These are phyloP conservation scores for Mormyrus iriodes DNA, from an alignment of 2,113 vertebrate species.

Conservation along the genomic window DNA sequence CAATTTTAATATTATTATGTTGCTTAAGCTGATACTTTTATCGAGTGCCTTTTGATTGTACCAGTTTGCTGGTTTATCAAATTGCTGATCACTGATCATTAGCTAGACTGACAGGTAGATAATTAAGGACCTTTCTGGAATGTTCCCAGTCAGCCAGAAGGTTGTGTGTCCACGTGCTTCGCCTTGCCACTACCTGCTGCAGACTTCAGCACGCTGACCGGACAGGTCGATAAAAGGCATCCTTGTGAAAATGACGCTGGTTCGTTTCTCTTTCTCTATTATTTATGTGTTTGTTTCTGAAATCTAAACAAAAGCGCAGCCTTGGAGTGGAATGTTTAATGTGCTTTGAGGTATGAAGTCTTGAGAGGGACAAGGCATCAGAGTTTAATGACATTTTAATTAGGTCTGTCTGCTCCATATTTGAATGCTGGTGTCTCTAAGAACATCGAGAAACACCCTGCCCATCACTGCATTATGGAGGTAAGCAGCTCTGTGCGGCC, in stretches of 20 bases:
- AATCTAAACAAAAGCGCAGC: not conserved
- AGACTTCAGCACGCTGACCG: not conserved
- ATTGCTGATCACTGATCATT: not conserved
- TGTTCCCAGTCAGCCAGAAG: not conserved
- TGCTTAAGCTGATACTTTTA: not conserved
- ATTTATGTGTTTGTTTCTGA: not conserved
- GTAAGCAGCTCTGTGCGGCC: not conserved
- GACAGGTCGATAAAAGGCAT: not conserved
- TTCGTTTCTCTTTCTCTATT: not conserved
- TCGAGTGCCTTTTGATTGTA: not conserved
- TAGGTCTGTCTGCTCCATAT: not conserved
- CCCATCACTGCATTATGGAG: not conserved
- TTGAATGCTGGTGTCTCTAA: not conserved
- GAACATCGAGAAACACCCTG: not conserved
- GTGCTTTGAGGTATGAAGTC: not conserved
- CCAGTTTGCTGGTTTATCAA: not conserved
- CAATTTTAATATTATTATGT: not conserved
- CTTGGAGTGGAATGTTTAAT: not conserved
- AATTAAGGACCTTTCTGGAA: not conserved
- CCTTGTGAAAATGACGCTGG: not conserved
- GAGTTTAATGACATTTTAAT: slow-evolving; percentile 4
- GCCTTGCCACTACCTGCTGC: not conserved
- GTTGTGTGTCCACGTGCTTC: not conserved
- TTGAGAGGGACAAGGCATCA: not conserved
- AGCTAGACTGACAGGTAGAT: not conserved